A percentile compares a stretch with the other conserved stretches of the same genome.
These are phyloP conservation scores for Drosophila longiperda DNA, from an alignment of 2,888 invertebrate genomes.

Conservation along the genomic window DNA sequence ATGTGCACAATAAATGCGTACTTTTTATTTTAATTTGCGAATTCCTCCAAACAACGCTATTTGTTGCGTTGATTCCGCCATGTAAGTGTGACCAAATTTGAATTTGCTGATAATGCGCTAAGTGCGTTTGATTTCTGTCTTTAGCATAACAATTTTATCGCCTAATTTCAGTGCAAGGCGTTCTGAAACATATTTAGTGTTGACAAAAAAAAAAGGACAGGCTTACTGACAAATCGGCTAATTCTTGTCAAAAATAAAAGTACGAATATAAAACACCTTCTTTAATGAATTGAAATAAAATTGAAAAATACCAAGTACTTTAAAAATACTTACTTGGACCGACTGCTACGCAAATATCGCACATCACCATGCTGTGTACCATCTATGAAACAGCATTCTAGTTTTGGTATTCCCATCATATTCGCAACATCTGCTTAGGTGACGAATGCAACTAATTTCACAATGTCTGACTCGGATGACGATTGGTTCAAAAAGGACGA, in stretches of 20 bases:
- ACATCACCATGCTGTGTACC: constrained; percentile 11
- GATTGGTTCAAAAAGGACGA: constrained; percentile 85
- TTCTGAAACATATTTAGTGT: background rate
- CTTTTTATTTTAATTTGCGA: background rate
- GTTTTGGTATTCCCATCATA: constrained; percentile 22
- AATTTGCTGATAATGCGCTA: background rate
- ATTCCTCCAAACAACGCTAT: background rate
- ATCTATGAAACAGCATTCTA: constrained; percentile 8
- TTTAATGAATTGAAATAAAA: background rate
- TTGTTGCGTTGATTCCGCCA: background rate
- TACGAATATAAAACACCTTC: background rate
- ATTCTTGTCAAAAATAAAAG: background rate
- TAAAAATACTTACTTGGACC: constrained; percentile 3
- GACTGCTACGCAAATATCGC: background rate
- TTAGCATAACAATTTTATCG: background rate
- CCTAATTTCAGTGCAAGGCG: background rate
- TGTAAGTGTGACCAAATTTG: constrained; percentile 19
- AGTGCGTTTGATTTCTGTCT: background rate
- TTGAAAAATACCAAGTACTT: background rate
- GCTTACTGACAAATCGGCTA: background rate
- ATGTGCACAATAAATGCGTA: background rate
- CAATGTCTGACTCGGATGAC: constrained; percentile 67
- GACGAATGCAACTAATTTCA: constrained; percentile 4
- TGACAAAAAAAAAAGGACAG: background rate
- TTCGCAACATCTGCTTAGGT: background rate